These are phyloP conservation scores for Philypnodon macrostomus DNA, from an alignment of 2,797 vertebrate species.

Conservation along the genomic window DNA sequence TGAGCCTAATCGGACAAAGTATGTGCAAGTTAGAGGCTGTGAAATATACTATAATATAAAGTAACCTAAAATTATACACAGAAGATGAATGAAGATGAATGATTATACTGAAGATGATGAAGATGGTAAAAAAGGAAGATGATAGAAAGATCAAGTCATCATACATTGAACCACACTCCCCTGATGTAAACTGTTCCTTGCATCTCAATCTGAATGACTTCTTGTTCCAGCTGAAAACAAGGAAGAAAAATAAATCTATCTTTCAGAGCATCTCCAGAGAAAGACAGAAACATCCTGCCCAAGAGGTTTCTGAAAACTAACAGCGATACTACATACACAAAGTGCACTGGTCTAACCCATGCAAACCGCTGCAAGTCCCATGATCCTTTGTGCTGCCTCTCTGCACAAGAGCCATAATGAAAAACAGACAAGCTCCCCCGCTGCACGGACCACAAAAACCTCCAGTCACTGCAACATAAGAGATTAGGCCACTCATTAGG, in stretches of 20 bases:
- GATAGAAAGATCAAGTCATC: background rate
- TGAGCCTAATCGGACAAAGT: no score
- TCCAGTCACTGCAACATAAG: slow-evolving; percentile 61
- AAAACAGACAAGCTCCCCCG: slow-evolving; percentile 66
- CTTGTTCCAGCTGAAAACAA: slow-evolving; percentile 9
- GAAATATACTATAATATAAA: no score
- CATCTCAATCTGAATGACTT: slow-evolving; percentile 9
- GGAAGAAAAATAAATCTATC: slow-evolving; percentile 13
- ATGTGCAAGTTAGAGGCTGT: no score
- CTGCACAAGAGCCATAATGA: slow-evolving; percentile 62
- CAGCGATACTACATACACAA: slow-evolving; percentile 28
- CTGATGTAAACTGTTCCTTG: slow-evolving; percentile 12
- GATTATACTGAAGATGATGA: no score
- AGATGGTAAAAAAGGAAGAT: no score
- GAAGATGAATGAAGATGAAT: no score
- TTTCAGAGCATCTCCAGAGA: slow-evolving; percentile 14
- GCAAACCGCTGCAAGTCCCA: slow-evolving; percentile 42
- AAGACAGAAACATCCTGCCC: slow-evolving; percentile 23
- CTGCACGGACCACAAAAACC: slow-evolving; percentile 62
- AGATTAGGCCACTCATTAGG: slow-evolving; percentile 72
- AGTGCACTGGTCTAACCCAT: slow-evolving; percentile 26
- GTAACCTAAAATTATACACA: no score
- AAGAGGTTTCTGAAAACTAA: slow-evolving; percentile 35
- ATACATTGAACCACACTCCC: slow-evolving; percentile 8
- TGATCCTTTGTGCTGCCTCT: slow-evolving; percentile 59